Evolutionary conservation across 1,140 invertebrate genomes (phyloP).

Genomic region (Dryas iulia): DNA sequence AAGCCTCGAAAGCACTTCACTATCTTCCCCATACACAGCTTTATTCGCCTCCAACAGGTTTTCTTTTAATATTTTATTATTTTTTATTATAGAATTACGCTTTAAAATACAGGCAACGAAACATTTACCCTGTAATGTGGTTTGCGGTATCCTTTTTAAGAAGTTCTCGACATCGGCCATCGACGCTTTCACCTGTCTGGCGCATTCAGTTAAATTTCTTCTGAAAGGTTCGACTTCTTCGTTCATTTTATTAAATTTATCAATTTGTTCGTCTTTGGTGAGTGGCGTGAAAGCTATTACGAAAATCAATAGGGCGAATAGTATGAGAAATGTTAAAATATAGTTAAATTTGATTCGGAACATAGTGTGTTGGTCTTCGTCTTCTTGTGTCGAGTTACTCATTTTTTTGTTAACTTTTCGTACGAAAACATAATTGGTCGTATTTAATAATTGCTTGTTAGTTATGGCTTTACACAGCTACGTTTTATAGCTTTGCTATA

Average conservation of each 20-base stretch:
- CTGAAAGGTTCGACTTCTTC: slow-evolving; percentile 67
- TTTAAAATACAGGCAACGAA: slow-evolving; percentile 73
- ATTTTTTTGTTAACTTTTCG: neutral
- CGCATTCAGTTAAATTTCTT: slow-evolving; percentile 68
- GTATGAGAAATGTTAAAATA: slow-evolving; percentile 18
- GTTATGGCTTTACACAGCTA: neutral
- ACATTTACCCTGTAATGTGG: slow-evolving; percentile 64
- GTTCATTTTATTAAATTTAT: slow-evolving; percentile 59
- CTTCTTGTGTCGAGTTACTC: neutral
- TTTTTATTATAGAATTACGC: slow-evolving; percentile 60
- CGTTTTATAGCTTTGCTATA: neutral
- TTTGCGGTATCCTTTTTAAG: slow-evolving; percentile 64
- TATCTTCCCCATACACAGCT: slow-evolving; percentile 64
- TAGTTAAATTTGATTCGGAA: neutral
- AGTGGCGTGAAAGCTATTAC: slow-evolving; percentile 51
- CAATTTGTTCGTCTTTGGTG: slow-evolving; percentile 61
- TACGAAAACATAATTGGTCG: slow-evolving; percentile 7
- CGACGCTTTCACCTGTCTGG: slow-evolving; percentile 63
- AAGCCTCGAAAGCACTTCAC: slow-evolving; percentile 56
- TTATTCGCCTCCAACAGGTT: slow-evolving; percentile 59
- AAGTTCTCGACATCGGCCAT: slow-evolving; percentile 67
- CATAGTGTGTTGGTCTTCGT: neutral
- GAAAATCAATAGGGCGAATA: slow-evolving; percentile 38
- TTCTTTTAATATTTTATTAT: slow-evolving; percentile 60
- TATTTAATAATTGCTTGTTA: slow-evolving; percentile 4